Percentiles rank a stretch among this genome's conserved stretches.
These are phyloP conservation scores for Dinomys branickii DNA, from an alignment of 2,113 vertebrate species.

Conservation along the genomic window DNA sequence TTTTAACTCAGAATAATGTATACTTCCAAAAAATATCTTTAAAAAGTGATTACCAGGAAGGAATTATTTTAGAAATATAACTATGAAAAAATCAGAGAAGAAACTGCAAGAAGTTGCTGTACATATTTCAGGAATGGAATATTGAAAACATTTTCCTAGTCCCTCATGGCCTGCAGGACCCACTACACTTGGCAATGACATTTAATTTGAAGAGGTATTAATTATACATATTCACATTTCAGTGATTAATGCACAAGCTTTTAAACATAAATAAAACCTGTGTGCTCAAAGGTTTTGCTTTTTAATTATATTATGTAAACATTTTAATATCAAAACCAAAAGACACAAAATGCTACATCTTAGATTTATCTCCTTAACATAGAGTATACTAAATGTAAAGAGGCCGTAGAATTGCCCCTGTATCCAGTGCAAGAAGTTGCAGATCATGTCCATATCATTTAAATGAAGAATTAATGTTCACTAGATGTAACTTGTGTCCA, in stretches of 20 bases:
- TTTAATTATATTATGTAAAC: neutral
- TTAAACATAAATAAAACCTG: neutral
- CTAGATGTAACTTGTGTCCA: neutral
- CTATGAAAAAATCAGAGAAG: neutral
- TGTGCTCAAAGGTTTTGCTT: neutral
- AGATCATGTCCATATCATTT: neutral
- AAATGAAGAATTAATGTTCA: neutral
- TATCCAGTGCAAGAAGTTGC: neutral
- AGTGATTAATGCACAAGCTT: neutral
- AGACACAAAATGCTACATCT: neutral
- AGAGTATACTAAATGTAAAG: neutral
- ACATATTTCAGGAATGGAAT: neutral
- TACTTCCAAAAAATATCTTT: neutral
- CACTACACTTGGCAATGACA: neutral
- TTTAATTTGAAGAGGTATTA: constrained; percentile 5
- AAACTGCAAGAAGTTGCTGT: neutral
- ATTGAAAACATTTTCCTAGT: neutral
- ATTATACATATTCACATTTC: constrained; percentile 1
- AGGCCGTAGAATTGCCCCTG: neutral
- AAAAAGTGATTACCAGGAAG: neutral
- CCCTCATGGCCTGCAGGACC: neutral
- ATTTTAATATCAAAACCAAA: neutral
- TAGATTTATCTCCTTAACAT: neutral
- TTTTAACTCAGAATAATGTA: neutral
- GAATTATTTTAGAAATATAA: neutral